These are phyloP conservation scores for Petrosia ficiformis DNA, from an alignment of 37 sponge, comb jelly and placozoan genomes.

Conservation along the genomic window DNA sequence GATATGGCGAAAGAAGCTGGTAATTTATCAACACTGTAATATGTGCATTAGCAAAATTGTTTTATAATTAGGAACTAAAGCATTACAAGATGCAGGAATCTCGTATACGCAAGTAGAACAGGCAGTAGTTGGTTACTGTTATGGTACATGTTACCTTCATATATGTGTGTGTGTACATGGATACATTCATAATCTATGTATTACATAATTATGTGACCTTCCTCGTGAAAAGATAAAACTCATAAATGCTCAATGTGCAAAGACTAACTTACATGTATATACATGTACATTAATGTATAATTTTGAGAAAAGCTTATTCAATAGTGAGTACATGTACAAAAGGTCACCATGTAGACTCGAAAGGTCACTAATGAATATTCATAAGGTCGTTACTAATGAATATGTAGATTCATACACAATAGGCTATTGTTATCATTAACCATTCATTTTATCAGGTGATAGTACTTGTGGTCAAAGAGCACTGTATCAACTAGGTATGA, in stretches of 20 bases:
- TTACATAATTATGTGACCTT: background rate
- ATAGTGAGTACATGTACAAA: too few relatives aligned
- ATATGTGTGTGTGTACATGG: background rate
- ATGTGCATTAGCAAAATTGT: background rate
- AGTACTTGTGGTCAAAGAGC: conserved; percentile 88
- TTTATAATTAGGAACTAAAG: conserved; percentile 45
- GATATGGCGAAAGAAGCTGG: conserved; percentile 94
- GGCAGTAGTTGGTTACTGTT: conserved; percentile 79
- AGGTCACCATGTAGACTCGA: too few relatives aligned
- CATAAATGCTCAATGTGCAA: too few relatives aligned
- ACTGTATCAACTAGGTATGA: conserved; percentile 82
- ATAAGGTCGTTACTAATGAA: too few relatives aligned
- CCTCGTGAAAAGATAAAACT: background rate
- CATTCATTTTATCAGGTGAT: conserved; percentile 64
- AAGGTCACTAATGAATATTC: too few relatives aligned
- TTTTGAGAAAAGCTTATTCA: too few relatives aligned
- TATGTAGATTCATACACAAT: too few relatives aligned
- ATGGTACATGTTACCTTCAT: conserved; percentile 39
- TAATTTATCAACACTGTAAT: background rate
- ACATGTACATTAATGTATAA: too few relatives aligned
- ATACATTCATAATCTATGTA: background rate
- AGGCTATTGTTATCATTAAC: too few relatives aligned
- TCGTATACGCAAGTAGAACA: conserved; percentile 63
- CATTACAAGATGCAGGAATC: conserved; percentile 77
- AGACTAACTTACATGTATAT: too few relatives aligned